Base-by-base conservation (phyloP, 2,888 invertebrate species). In the Conops quadrifasciatus region DNA sequence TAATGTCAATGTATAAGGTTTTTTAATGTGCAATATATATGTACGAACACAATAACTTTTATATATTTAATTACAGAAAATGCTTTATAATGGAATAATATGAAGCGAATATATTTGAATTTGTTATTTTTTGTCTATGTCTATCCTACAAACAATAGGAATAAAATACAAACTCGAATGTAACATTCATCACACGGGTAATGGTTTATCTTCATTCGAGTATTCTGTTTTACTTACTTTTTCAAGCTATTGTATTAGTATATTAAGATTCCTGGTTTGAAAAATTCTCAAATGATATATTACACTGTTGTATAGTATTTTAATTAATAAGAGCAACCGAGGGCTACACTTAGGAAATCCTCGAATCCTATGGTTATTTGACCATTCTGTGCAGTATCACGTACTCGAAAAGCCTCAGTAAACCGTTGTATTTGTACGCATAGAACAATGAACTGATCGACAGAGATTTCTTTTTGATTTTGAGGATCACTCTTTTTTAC, bases 361-460 rank as follows among this genome's bases (percentile, higher is more conserved):
- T 97, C 97, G 82, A 97, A 97, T 30, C 88, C 91, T 81, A 97
- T 92, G 1, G 91, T 91, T 67, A 97, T 95, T 9, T 90, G 88
- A 47, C 97, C 97, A 79, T 91, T 92, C 85, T 92, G 90, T 77
- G 93, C 91, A 0, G 89, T 88, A 83, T 97, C 97, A 67, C 93
- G 90, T 70, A 88, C 87, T 79, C 92, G 88, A 83, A 97, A 97
- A 26, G 94, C 94, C 82, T 97, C 96, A 45, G 92, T 95, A 76
- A 94, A 94, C 74, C 92, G 91, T 82, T 95, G 95, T 75, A 96
- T 90, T 87, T 96, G 93, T 13, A 96, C 93, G 84, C 95, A 95
- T 15, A 93, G 84, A 51, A 96, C 94, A 77, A 96, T 96, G 82
- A 96, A 96, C 78, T 91, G 91, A 86, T 96, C 96, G 51, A 96